A percentile compares a stretch with the other conserved stretches of the same genome.
phyloP scores from a whole-genome alignment of 2,888 invertebrate genomes.

The Branchellion lobata region DNA sequence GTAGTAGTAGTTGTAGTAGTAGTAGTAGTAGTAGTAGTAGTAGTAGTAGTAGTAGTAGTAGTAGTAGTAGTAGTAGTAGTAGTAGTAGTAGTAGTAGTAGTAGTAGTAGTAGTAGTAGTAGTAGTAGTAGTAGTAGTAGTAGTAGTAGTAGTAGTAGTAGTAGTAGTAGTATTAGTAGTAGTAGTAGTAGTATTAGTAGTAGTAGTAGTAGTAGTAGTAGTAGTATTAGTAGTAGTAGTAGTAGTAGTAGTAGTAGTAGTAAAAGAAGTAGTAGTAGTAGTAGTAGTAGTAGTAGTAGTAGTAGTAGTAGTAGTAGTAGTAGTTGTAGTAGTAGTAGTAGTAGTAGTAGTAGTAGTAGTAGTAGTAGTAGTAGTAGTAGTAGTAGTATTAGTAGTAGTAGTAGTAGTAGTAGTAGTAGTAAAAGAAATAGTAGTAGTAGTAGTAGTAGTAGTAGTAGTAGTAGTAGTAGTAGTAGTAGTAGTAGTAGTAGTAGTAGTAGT shows the following conservation, averaged over 20 bases:
- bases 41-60: too few relatives aligned
- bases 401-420: constrained; percentile 35
- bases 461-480: constrained; percentile 41
- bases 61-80: too few relatives aligned
- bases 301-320: constrained; percentile 33
- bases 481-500: constrained; percentile 36
- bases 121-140: not conserved
- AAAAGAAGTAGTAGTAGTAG: constrained; percentile 24
- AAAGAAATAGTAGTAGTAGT: constrained; percentile 23
- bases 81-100: too few relatives aligned
- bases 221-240: constrained; percentile 32
- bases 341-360: constrained; percentile 20
- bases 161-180: constrained; percentile 20
- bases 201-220: constrained; percentile 40
- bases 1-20: too few relatives aligned
- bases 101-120: not conserved
- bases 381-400: constrained; percentile 39
- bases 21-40: too few relatives aligned
- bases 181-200: constrained; percentile 31
- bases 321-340: constrained; percentile 37
- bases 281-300: constrained; percentile 40
- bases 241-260: constrained; percentile 38
- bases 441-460: constrained; percentile 36
- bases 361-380: constrained; percentile 41
- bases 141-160: constrained; percentile 32